Percentiles rank a stretch among this genome's conserved stretches.
Conservation (phyloP, 1,140 invertebrate genomes). For the Pogonus chalceus region DNA sequence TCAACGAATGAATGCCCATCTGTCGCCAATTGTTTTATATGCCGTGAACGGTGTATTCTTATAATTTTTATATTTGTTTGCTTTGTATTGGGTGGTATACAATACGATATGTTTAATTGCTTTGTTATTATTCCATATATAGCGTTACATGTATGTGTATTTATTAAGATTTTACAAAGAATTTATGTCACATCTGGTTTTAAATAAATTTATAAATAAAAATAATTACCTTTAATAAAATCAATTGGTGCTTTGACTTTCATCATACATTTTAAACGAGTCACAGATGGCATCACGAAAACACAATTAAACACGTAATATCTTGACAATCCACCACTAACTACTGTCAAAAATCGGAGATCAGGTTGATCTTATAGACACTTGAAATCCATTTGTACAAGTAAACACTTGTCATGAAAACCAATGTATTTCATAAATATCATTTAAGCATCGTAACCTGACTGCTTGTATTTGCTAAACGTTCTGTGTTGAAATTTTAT, state of each 20-base stretch:
- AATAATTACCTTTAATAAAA: not conserved
- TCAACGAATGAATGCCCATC: not conserved
- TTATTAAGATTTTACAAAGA: not conserved
- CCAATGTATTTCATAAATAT: not conserved
- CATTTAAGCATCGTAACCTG: not conserved
- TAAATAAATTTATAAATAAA: not conserved
- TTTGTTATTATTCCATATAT: not conserved
- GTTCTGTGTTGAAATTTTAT: not conserved
- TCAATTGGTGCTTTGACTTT: not conserved
- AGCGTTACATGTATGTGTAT: not conserved
- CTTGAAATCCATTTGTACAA: not conserved
- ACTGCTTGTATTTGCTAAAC: not conserved
- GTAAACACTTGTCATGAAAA: not conserved
- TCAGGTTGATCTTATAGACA: conserved; percentile 1
- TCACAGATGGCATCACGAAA: not conserved
- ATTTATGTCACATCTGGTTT: not conserved
- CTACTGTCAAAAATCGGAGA: not conserved
- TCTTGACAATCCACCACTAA: not conserved
- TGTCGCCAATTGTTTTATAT: not conserved
- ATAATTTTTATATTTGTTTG: not conserved
- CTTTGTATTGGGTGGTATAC: not conserved
- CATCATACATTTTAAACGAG: not conserved
- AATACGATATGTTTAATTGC: not conserved
- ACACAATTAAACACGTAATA: not conserved
- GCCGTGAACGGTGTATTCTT: not conserved